phyloP scores from a whole-genome alignment of 2,888 invertebrate species.

The Uropetala carovei region DNA sequence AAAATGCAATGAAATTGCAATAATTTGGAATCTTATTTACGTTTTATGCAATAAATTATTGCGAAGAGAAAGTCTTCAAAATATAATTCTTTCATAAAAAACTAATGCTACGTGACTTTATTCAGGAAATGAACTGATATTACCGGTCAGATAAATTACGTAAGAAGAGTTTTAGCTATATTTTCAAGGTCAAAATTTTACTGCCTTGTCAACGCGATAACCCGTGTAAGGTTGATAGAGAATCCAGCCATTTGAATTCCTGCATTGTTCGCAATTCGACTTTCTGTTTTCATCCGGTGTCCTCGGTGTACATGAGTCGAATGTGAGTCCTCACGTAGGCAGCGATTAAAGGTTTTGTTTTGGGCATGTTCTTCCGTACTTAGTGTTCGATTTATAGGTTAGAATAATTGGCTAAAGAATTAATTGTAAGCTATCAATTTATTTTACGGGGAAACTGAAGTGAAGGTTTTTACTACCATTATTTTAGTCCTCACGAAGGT shows the following conservation, averaged over 20 bases:
- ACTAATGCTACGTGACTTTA: too few species aligned
- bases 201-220: not conserved
- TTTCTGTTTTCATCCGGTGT: not conserved
- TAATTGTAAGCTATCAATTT: not conserved
- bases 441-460: not conserved
- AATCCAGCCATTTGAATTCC: not conserved
- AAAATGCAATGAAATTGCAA: too few species aligned
- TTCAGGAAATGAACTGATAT: too few species aligned
- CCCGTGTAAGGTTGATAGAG: not conserved
- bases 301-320: slow-evolving; percentile 62
- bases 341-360: slow-evolving; percentile 13
- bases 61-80: too few species aligned
- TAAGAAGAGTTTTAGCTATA: not conserved
- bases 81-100: too few species aligned
- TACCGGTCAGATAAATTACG: too few species aligned
- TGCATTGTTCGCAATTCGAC: not conserved
- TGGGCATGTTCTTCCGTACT: not conserved
- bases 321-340: slow-evolving; percentile 55
- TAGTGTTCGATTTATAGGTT: not conserved
- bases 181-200: not conserved
- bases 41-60: too few species aligned
- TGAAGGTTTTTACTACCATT: not conserved
- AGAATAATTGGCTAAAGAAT: not conserved
- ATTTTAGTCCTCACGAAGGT: not conserved
- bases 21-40: too few species aligned